Evolutionary conservation across 2,888 invertebrate species (phyloP).

Genomic region (Ennomos quercinarius): DNA sequence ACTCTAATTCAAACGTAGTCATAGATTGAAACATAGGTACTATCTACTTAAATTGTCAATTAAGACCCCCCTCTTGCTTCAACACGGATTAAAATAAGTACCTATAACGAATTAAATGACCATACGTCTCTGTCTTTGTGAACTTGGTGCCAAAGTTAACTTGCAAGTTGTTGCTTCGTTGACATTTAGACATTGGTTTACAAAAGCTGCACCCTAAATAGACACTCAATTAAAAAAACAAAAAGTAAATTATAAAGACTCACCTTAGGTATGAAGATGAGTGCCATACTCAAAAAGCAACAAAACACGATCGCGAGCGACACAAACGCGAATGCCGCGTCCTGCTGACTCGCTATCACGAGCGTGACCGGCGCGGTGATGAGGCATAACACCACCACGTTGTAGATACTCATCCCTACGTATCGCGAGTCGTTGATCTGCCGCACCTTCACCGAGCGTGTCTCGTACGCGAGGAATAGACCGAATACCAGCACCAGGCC

Average conservation of each 20-base stretch:
- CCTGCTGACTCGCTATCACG: constrained; percentile 98
- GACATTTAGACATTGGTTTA: no score
- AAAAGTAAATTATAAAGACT: constrained; percentile 34
- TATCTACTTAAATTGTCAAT: no score
- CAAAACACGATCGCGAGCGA: constrained; percentile 98
- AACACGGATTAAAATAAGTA: no score
- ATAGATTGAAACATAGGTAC: no score
- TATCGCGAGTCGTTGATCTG: constrained; percentile 99
- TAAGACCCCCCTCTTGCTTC: no score
- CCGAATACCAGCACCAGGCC: constrained; percentile 98
- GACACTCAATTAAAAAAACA: no score
- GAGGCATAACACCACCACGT: constrained; percentile 98
- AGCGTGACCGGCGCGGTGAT: constrained; percentile 99
- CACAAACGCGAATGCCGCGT: constrained; percentile 98
- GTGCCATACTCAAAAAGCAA: constrained; percentile 98
- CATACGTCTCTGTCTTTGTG: no score
- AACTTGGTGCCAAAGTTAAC: no score
- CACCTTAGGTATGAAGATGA: constrained; percentile 99
- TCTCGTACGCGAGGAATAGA: constrained; percentile 98
- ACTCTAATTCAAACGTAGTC: no score
- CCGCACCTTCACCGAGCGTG: constrained; percentile 97
- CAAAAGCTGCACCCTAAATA: no score
- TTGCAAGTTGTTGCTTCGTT: no score
- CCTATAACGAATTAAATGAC: no score
- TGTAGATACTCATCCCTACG: constrained; percentile 99